Evolutionary conservation across 2,888 invertebrate species (phyloP).

Genomic region (Drosophila ezoana): DNA sequence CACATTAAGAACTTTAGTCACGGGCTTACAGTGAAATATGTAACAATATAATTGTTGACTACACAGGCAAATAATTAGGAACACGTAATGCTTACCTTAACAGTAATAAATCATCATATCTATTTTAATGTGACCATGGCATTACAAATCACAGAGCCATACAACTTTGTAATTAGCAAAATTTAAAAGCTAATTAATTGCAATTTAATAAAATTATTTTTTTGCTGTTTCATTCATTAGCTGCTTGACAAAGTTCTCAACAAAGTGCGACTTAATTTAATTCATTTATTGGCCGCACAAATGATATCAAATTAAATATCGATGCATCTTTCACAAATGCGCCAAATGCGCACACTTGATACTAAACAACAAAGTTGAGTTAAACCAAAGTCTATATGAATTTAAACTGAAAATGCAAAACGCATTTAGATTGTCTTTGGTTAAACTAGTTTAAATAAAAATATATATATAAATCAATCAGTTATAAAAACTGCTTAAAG

Average conservation of each 20-base stretch:
- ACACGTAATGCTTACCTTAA: too few species aligned
- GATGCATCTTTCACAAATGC: conserved; percentile 46
- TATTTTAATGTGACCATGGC: conserved; percentile 5
- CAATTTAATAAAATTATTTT: conserved; percentile 25
- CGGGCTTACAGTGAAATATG: too few species aligned
- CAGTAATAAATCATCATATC: conserved; percentile 5
- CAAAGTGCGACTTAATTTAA: conserved; percentile 47
- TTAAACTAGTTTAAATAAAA: background rate
- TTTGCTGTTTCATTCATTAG: conserved; percentile 37
- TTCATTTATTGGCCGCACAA: conserved; percentile 57
- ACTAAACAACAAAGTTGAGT: conserved; percentile 15
- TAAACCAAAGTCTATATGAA: background rate
- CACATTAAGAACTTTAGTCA: too few species aligned
- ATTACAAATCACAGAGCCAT: conserved; percentile 2
- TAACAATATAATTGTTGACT: too few species aligned
- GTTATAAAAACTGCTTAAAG: too few species aligned
- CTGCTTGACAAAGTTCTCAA: conserved; percentile 14
- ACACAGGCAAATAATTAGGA: background rate
- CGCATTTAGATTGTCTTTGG: too few species aligned
- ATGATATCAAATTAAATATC: conserved; percentile 60
- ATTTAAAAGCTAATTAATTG: conserved; percentile 32
- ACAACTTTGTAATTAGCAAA: conserved; percentile 15
- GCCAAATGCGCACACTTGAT: background rate
- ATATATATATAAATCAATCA: background rate
- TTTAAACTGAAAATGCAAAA: too few species aligned